Evolutionary conservation across 2,797 vertebrate genomes (phyloP).

Genomic region (Novumbra hubbsi): DNA sequence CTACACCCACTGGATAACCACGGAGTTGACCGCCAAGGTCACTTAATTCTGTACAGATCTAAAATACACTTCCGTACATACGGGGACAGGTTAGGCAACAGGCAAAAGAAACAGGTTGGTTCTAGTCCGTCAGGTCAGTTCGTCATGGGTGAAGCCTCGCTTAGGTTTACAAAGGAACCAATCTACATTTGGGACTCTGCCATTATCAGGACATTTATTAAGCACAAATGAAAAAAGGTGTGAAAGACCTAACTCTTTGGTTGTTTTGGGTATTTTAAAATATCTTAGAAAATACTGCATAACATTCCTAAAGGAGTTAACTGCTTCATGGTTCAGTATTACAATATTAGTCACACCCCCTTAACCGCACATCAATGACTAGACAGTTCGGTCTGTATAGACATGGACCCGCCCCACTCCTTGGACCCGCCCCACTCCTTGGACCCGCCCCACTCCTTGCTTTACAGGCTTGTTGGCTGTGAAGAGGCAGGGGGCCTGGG

Average conservation of each 20-base stretch:
- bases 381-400: background rate
- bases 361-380: background rate
- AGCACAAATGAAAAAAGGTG: too few species aligned
- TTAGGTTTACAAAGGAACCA: background rate
- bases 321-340: too few species aligned
- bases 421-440: too few species aligned
- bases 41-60: constrained; percentile 34
- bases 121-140: background rate
- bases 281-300: too few species aligned
- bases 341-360: too few species aligned
- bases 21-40: constrained; percentile 33
- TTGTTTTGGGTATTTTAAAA: too few species aligned
- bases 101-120: background rate
- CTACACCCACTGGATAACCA: constrained; percentile 31
- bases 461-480: background rate
- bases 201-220: too few species aligned
- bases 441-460: background rate
- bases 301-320: too few species aligned
- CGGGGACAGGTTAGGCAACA: constrained; percentile 54
- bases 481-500: background rate
- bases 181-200: background rate
- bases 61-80: constrained; percentile 51
- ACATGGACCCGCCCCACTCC: too few species aligned
- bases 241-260: too few species aligned
- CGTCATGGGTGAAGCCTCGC: background rate